A percentile compares a stretch with the other conserved stretches of the same genome.
These are phyloP conservation scores for Phylloscopus whistleri DNA, from an alignment of 2,113 vertebrate species.

Conservation along the genomic window DNA sequence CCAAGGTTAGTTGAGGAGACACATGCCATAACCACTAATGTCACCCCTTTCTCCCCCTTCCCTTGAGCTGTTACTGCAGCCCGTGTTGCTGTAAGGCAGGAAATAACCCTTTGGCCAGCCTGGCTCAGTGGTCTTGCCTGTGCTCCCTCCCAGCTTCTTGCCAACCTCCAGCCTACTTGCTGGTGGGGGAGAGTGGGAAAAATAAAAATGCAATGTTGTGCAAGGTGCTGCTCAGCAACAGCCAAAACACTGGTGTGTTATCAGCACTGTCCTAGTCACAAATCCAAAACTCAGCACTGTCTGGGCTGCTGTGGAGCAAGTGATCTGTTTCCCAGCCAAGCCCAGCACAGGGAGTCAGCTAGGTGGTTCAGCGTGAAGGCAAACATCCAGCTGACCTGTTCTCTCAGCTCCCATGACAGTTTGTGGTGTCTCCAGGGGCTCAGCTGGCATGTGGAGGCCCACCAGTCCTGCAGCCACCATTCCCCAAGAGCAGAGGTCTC, in stretches of 20 bases:
- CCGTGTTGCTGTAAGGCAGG: fast-evolving
- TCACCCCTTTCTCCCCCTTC: background rate
- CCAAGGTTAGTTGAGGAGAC: background rate
- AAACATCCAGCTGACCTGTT: background rate
- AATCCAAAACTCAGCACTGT: background rate
- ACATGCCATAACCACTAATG: background rate
- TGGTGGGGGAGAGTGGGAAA: background rate
- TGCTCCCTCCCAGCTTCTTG: background rate
- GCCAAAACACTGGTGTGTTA: background rate
- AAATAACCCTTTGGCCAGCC: background rate
- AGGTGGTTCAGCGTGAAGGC: background rate
- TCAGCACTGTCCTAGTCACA: background rate
- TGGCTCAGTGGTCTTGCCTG: background rate
- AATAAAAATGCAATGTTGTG: background rate
- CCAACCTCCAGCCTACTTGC: background rate
- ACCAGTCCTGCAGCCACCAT: background rate
- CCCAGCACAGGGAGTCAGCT: background rate
- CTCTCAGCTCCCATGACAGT: background rate
- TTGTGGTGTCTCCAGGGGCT: background rate
- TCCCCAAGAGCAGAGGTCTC: background rate
- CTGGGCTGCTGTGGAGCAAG: background rate
- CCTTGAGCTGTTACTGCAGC: background rate
- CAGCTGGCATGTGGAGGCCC: background rate
- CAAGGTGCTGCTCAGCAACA: background rate
- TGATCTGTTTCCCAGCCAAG: background rate